Evolutionary conservation across 1,140 invertebrate genomes (phyloP).

Genomic region (Drosophila trapezifrons): DNA sequence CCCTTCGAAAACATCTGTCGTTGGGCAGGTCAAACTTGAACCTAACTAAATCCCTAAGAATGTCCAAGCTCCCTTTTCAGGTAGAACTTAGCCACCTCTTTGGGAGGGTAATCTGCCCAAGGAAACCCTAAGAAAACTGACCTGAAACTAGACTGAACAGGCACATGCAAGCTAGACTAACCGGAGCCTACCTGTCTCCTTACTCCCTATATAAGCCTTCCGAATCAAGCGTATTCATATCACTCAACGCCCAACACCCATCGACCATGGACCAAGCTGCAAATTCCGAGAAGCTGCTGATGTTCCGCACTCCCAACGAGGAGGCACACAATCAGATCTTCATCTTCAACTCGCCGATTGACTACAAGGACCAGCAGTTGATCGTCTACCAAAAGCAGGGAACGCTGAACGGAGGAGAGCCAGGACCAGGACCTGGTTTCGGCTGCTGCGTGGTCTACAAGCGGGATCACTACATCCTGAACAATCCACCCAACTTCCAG

Average conservation of each 20-base stretch:
- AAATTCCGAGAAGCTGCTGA: slow-evolving; percentile 34
- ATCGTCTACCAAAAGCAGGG: slow-evolving; percentile 51
- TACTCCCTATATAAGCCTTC: slow-evolving; percentile 33
- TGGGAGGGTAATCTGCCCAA: neutral
- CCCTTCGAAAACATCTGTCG: slow-evolving; percentile 1
- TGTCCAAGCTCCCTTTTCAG: slow-evolving; percentile 5
- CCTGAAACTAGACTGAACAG: neutral
- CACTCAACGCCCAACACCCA: slow-evolving; percentile 20
- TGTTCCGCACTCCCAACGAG: slow-evolving; percentile 48
- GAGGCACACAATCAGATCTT: slow-evolving; percentile 40
- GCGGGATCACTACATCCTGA: slow-evolving; percentile 62
- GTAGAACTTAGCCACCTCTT: neutral
- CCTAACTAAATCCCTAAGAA: slow-evolving; percentile 6
- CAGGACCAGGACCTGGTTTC: slow-evolving; percentile 13
- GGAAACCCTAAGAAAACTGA: neutral
- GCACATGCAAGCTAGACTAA: neutral
- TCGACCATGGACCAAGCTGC: slow-evolving; percentile 41
- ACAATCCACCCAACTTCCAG: slow-evolving; percentile 60
- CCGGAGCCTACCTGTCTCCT: slow-evolving; percentile 18
- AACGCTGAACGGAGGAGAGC: slow-evolving; percentile 1
- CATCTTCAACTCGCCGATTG: slow-evolving; percentile 62
- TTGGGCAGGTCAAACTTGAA: slow-evolving; percentile 7
- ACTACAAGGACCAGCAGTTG: slow-evolving; percentile 55
- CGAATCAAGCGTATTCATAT: slow-evolving; percentile 10
- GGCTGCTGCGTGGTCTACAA: slow-evolving; percentile 69